Evolutionary conservation across 2,797 vertebrate species (phyloP).

Genomic region (Artibeus jamaicensis): DNA sequence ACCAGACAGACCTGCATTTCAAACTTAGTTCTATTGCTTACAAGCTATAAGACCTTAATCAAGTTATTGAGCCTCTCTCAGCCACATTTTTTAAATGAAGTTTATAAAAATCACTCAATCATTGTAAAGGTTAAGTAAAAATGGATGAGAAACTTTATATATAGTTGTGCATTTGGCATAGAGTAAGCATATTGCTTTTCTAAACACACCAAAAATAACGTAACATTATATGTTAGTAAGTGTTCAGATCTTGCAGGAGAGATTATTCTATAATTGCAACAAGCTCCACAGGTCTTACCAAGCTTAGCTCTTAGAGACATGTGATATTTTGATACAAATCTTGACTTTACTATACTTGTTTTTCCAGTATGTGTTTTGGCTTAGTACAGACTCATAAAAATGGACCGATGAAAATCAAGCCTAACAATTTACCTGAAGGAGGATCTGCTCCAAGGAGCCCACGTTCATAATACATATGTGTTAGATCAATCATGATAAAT

Average conservation of each 20-base stretch:
- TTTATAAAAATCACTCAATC: not conserved
- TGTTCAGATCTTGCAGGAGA: not conserved
- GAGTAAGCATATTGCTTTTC: not conserved
- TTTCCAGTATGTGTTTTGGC: not conserved
- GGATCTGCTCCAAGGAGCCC: not conserved
- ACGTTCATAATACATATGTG: not conserved
- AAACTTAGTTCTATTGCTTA: not conserved
- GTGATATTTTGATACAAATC: conserved; percentile 12
- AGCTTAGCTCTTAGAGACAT: not conserved
- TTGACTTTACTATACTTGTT: conserved; percentile 28
- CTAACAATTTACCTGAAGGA: not conserved
- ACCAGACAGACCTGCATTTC: not conserved
- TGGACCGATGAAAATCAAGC: not conserved
- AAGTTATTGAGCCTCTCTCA: not conserved
- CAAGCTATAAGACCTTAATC: not conserved
- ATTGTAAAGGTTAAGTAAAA: not conserved
- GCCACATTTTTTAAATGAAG: not conserved
- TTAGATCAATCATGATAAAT: not conserved
- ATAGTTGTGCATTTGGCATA: not conserved
- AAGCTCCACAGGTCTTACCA: not conserved
- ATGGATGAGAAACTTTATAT: not conserved
- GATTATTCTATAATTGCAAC: not conserved
- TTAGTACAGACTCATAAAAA: not conserved
- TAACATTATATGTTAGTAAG: not conserved
- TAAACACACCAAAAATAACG: not conserved